Conservation (phyloP, 2,113 vertebrate species). For the Catharus fuscescens region DNA sequence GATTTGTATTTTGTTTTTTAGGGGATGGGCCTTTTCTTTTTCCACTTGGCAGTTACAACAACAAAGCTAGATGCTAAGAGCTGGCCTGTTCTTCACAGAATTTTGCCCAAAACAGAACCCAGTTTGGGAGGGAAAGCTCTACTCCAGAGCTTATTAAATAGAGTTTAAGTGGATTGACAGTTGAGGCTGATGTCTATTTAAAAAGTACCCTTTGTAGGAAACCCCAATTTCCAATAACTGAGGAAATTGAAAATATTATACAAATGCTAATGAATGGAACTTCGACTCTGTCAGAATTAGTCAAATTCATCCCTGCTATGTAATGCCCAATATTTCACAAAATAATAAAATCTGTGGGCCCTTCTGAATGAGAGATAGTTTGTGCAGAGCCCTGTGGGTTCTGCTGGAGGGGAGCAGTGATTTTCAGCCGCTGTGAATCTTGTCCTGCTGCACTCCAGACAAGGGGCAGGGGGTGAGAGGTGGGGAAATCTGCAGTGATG, state of each 20-base stretch:
- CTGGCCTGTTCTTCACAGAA: background rate
- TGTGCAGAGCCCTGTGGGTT: background rate
- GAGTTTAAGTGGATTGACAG: background rate
- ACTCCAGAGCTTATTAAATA: background rate
- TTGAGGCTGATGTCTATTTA: background rate
- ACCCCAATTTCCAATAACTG: background rate
- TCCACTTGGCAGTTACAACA: background rate
- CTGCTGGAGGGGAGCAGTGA: background rate
- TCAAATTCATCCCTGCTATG: background rate
- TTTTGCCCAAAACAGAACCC: background rate
- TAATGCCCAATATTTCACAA: background rate
- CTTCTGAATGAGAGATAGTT: background rate
- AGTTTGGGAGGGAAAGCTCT: background rate
- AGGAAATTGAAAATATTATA: background rate
- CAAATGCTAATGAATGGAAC: background rate
- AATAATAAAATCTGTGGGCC: background rate
- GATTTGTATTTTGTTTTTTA: background rate
- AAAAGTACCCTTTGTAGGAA: background rate
- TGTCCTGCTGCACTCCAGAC: background rate
- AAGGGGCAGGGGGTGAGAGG: no score
- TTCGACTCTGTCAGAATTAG: background rate
- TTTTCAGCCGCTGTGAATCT: background rate
- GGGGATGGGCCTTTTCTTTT: background rate
- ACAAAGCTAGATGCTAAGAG: background rate
- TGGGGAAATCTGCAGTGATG: accelerated